Evolutionary conservation across 2,888 invertebrate genomes (phyloP), one percentile per base, ranked within the genome.

Genomic region (Drosophila leonis): DNA sequence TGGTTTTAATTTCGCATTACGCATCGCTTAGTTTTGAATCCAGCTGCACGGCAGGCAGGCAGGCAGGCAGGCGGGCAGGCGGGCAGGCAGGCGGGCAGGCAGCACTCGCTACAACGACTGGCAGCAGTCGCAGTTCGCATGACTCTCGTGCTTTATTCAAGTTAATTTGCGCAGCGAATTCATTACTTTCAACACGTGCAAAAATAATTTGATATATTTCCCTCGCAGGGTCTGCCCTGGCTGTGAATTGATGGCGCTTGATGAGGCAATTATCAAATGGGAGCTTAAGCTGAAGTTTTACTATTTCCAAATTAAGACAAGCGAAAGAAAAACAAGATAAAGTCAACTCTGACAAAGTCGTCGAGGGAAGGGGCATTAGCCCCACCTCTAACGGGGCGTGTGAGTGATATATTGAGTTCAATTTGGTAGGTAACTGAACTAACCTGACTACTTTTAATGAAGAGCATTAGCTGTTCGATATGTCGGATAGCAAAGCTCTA

Each of bases 1-100:
- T 79, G 54, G 67, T 65, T 83, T 83, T 66, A 66, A 81, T 80
- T 78, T 72, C 49, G 62, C 70, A 80, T 82, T 66, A 78, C 67
- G 73, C 66, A 64, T 72, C 73, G 73, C 48, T 80, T 76, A 73
- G 78, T 44, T 59, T 54, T 65, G 44, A 67, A 72, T 15, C 54
- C 18, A 42, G 31, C 7, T n/a, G 33, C 27, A 56, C 29, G 20
- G 4, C 15, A 46, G 9, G 39, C 39, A 39, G 39, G 2, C 39
- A n/a, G 39, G 3, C 24, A 13, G 46, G 2, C 24, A 6, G 13
- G 5, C 44, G 12, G 44, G 2, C 24, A 12, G 42, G 3, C 20
- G 10, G 42, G 42, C 20, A 20, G 39, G 1, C 39, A n/a, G 39
- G 1, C 1, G 6, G 5, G 4, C 41, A 18, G 41, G 2, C 15